Conservation (phyloP, 1,140 invertebrate genomes). For the Orius insidiosus region DNA sequence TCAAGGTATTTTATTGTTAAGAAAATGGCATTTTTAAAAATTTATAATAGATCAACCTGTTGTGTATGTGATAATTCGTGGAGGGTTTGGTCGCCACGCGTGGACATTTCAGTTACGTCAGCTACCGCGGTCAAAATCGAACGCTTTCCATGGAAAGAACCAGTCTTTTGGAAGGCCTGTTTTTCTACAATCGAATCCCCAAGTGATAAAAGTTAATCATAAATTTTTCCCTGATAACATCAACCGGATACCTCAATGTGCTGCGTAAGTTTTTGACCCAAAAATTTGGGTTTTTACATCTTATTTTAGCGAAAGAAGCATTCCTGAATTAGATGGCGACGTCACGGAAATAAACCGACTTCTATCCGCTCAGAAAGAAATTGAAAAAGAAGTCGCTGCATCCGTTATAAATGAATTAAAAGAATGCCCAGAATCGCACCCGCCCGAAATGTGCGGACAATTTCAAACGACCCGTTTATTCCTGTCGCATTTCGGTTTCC, state of each 20-base stretch:
- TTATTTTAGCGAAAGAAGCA: slow-evolving; percentile 53
- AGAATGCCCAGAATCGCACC: slow-evolving; percentile 46
- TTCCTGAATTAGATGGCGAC: slow-evolving; percentile 55
- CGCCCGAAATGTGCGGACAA: slow-evolving; percentile 68
- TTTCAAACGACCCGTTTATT: slow-evolving; percentile 89
- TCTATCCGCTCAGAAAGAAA: slow-evolving; percentile 28
- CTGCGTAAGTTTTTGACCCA: slow-evolving; percentile 44
- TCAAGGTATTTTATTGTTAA: slow-evolving; percentile 30
- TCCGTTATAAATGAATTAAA: slow-evolving; percentile 17
- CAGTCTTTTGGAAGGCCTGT: slow-evolving; percentile 48
- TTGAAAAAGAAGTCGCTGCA: slow-evolving; percentile 21
- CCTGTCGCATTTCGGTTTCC: slow-evolving; percentile 83
- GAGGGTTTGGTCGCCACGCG: slow-evolving; percentile 80
- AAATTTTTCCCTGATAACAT: slow-evolving; percentile 70
- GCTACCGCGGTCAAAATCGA: slow-evolving; percentile 43
- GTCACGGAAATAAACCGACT: slow-evolving; percentile 34
- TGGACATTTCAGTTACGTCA: slow-evolving; percentile 84
- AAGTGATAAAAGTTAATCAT: slow-evolving; percentile 41
- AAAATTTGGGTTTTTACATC: slow-evolving; percentile 1
- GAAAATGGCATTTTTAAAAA: background rate
- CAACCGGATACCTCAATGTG: slow-evolving; percentile 59
- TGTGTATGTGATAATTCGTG: slow-evolving; percentile 61
- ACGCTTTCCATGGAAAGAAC: background rate
- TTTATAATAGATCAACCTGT: slow-evolving; percentile 35
- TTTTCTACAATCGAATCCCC: slow-evolving; percentile 49